Percentiles rank a stretch among this genome's conserved stretches.
phyloP scores from a whole-genome alignment of 2,113 vertebrate species.

The Heterotilapia buettikoferi region DNA sequence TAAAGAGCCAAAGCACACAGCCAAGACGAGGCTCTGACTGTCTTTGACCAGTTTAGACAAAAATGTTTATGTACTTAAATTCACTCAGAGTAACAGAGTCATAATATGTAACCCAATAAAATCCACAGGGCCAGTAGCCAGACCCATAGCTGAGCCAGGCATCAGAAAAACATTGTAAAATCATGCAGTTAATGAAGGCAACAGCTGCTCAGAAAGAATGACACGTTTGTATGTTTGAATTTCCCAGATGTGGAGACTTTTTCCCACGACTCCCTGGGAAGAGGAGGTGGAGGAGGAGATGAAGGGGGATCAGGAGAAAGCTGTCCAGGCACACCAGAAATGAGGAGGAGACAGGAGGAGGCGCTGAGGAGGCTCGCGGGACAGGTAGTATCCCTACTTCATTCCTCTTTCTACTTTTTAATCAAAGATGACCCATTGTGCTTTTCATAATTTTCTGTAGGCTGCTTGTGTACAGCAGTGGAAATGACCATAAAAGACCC shows the following conservation, averaged over 20 bases:
- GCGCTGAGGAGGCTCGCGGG: constrained; percentile 84
- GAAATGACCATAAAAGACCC: neutral
- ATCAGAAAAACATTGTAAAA: neutral
- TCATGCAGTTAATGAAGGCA: neutral
- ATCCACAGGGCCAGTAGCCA: neutral
- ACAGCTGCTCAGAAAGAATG: neutral
- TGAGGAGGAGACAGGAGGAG: constrained; percentile 89
- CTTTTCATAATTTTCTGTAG: neutral
- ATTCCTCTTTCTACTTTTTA: neutral
- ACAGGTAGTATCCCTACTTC: constrained; percentile 73
- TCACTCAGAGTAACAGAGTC: constrained; percentile 1
- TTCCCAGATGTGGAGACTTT: constrained; percentile 79
- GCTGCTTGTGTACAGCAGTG: neutral
- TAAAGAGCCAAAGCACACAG: neutral
- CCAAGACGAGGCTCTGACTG: neutral
- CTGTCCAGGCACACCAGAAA: constrained; percentile 93
- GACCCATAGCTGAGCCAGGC: neutral
- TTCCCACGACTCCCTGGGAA: constrained; percentile 76
- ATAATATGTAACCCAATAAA: neutral
- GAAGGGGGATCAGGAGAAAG: constrained; percentile 77
- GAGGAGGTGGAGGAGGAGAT: constrained; percentile 26
- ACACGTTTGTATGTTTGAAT: neutral
- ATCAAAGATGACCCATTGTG: neutral
- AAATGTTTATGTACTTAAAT: neutral
- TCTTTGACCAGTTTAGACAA: neutral